Base-by-base conservation (phyloP, 1,140 invertebrate species). In the Diorhabda sublineata region DNA sequence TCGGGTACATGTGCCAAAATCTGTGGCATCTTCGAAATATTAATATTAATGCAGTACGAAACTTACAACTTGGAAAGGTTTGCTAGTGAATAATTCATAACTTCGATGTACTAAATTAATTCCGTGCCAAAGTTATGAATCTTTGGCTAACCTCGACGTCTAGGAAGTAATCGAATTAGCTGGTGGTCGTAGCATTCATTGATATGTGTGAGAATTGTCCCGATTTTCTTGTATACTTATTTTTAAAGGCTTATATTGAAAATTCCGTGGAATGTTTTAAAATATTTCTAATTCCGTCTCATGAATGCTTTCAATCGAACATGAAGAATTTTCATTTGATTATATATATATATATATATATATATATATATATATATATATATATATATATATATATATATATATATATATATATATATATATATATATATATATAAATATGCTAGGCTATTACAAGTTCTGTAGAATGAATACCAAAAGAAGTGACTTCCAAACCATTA, bases 91-190 rank as follows among this genome's bases (percentile, higher is more conserved):
- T 52, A 45, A 64, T 64, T 64, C 63, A 64, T 64, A 9, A n/a
- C 52, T 64, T 42, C 52, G 26, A 64, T 45, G 56, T 52, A 64
- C 56, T 56, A 57, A 64, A 64, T 64, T 64, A 56, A 64, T 64
- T 64, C 26, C 63, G 52, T 64, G 63, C 45, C 45, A 52, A 64
- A 64, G 63, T 64, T 64, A 64, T 64, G 63, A 47, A 64, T 64
- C 63, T 64, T 63, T 64, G 63, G 63, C 63, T 64, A 57, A 57
- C 63, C 63, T 11, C 9, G 41, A 64, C 63, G 52, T 57, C 63
- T 52, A 52, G 47, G 47, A 52, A 52, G 47, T 52, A 52, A 52
- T 52, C n/a, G 47, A 52, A 52, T 52, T 52, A 52, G n/a, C 3
- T 8, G n/a, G 47, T 52, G 47, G n/a, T 52, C 47, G 47, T n/a